phyloP scores from a whole-genome alignment of 2,888 invertebrate species.

The Sarcophaga rosellei region DNA sequence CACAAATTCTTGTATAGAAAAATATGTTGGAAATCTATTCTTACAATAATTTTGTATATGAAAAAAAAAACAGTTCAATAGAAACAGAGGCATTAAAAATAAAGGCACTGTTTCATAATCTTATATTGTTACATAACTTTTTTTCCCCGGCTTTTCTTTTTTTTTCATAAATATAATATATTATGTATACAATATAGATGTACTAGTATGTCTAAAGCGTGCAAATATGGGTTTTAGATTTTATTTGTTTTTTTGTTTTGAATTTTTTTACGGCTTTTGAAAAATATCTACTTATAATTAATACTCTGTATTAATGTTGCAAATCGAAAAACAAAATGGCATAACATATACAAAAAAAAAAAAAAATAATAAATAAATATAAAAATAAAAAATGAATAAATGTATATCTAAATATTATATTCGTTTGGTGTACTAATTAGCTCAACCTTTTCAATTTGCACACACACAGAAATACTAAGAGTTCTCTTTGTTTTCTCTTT shows the following conservation, averaged over 20 bases:
- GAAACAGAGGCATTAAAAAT: slow-evolving; percentile 64
- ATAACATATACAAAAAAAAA: too few relatives aligned
- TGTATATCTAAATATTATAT: too few relatives aligned
- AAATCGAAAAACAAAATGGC: slow-evolving; percentile 1
- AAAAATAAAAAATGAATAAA: too few relatives aligned
- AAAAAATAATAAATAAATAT: too few relatives aligned
- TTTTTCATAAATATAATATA: slow-evolving; percentile 16
- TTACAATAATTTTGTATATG: not conserved
- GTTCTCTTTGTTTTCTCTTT: slow-evolving; percentile 3
- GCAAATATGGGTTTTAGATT: not conserved
- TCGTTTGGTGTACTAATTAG: slow-evolving; percentile 3
- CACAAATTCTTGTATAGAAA: slow-evolving; percentile 49
- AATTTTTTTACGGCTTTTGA: not conserved
- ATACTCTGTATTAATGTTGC: slow-evolving; percentile 38
- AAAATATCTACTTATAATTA: not conserved
- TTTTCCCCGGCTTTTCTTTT: slow-evolving; percentile 22
- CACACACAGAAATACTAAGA: slow-evolving; percentile 51
- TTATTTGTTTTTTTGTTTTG: slow-evolving; percentile 7
- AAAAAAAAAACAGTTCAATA: slow-evolving; percentile 31
- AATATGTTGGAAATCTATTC: slow-evolving; percentile 53
- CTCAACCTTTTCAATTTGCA: slow-evolving; percentile 33
- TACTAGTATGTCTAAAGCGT: slow-evolving; percentile 21
- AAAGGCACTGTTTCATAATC: slow-evolving; percentile 66
- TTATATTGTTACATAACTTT: slow-evolving; percentile 2
- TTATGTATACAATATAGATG: slow-evolving; percentile 25